Evolutionary conservation across 2,113 vertebrate genomes (phyloP).

Genomic region (Petaurus breviceps): DNA sequence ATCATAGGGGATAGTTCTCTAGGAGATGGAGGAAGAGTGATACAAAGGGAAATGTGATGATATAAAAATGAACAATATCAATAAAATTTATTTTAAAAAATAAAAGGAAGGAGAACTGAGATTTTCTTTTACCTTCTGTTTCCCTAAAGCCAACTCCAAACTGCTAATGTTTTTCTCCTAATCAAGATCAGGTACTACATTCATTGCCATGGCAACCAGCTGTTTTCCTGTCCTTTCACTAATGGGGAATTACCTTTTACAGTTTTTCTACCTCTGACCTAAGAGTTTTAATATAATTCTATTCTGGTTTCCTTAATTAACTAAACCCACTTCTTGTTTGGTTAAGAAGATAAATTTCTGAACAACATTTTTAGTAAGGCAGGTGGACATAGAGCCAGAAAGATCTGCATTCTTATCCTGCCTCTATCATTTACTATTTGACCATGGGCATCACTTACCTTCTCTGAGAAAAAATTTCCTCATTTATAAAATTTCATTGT

Average conservation of each 20-base stretch:
- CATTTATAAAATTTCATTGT: not conserved
- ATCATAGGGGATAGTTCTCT: too few species aligned
- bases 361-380: too few species aligned
- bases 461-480: not conserved
- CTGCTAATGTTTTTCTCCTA: not conserved
- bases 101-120: not conserved
- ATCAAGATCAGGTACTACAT: not conserved
- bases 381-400: too few species aligned
- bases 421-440: too few species aligned
- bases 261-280: not conserved
- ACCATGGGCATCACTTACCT: not conserved
- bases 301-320: not conserved
- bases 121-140: not conserved
- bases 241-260: not conserved
- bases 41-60: too few species aligned
- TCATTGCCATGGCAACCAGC: not conserved
- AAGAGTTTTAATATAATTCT: not conserved
- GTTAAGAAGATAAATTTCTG: not conserved
- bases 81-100: too few species aligned
- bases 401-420: too few species aligned
- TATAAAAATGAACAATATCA: too few species aligned
- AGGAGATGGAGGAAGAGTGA: too few species aligned
- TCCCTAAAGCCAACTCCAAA: not conserved
- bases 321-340: not conserved
- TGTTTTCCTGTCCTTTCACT: not conserved